phyloP scores from a whole-genome alignment of 2,113 vertebrate species.

The Paramormyrops kingsleyae region DNA sequence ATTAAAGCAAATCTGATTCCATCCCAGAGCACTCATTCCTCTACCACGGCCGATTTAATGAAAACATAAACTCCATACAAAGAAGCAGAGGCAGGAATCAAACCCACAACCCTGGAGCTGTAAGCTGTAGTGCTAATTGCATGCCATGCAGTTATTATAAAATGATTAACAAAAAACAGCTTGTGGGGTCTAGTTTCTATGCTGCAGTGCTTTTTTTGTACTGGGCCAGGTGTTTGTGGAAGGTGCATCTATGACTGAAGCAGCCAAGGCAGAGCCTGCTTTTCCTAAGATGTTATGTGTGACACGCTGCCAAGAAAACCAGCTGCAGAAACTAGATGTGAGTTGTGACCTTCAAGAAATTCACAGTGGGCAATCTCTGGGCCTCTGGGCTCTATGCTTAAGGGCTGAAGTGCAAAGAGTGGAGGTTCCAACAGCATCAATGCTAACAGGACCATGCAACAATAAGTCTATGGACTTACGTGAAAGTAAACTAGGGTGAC shows the following conservation, averaged over 20 bases:
- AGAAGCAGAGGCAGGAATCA: not conserved
- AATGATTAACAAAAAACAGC: not conserved
- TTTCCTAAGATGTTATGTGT: constrained; percentile 21
- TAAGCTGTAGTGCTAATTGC: not conserved
- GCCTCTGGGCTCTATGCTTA: constrained; percentile 33
- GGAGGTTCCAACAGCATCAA: not conserved
- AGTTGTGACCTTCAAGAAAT: not conserved
- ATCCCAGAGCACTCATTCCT: not conserved
- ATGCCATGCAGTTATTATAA: not conserved
- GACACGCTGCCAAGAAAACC: constrained; percentile 23
- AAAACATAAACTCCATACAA: not conserved
- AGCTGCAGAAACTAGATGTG: not conserved
- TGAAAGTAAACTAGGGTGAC: not conserved
- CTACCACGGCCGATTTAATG: not conserved
- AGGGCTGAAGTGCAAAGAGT: constrained; percentile 30
- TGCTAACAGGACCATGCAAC: not conserved
- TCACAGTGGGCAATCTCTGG: not conserved
- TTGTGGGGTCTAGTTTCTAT: not conserved
- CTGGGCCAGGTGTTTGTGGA: not conserved
- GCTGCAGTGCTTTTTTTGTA: not conserved
- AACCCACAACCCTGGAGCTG: not conserved
- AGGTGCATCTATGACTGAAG: constrained; percentile 14
- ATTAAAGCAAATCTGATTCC: not conserved
- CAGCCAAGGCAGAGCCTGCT: constrained; percentile 14
- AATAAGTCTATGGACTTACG: not conserved